phyloP scores from a whole-genome alignment of 2,113 vertebrate genomes.

The Leiothrix lutea region DNA sequence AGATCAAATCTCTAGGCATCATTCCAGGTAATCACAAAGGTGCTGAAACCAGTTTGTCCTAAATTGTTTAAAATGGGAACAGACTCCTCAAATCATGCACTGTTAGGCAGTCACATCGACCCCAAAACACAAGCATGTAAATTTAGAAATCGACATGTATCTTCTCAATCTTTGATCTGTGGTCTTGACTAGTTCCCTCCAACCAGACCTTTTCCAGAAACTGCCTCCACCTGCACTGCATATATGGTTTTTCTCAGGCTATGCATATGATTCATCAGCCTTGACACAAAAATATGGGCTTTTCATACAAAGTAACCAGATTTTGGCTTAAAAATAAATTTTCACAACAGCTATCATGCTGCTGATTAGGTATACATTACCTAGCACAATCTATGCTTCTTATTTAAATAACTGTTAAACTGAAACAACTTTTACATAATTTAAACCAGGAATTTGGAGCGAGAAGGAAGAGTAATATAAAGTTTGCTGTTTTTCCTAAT shows the following conservation, averaged over 20 bases:
- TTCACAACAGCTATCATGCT: neutral
- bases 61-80: neutral
- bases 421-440: neutral
- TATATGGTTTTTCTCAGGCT: neutral
- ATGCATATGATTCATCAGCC: neutral
- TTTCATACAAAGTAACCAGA: neutral
- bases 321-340: neutral
- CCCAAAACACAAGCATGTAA: neutral
- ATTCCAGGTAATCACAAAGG: neutral
- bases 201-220: neutral
- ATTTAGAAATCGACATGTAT: neutral
- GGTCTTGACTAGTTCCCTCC: neutral
- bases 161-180: neutral
- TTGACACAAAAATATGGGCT: neutral
- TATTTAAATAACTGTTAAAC: neutral
- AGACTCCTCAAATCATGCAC: neutral
- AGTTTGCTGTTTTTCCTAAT: neutral
- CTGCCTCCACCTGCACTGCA: neutral
- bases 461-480: neutral
- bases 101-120: neutral
- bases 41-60: rapidly evolving
- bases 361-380: neutral
- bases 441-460: neutral
- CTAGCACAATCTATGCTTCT: neutral
- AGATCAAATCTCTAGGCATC: neutral